phyloP scores from a whole-genome alignment of 1,140 invertebrate genomes.

The Formica exsecta region DNA sequence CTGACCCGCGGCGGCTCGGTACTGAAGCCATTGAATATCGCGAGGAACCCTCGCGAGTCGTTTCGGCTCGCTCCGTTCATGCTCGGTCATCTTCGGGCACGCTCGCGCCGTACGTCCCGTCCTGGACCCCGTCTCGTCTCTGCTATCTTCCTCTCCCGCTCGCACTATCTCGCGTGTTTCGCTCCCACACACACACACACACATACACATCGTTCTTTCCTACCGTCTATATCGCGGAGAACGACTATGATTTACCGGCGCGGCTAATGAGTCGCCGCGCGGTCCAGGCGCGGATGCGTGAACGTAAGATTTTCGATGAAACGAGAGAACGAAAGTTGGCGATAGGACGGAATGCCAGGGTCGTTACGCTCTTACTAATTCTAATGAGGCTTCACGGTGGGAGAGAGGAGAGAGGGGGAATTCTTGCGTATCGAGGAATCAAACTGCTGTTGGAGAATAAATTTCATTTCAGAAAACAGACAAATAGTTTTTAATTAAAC shows the following conservation, averaged over 20 bases:
- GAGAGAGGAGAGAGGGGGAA: background rate
- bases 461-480: slow-evolving; percentile 15
- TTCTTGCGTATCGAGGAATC: background rate
- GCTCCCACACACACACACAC: slow-evolving; percentile 13
- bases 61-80: slow-evolving; percentile 73
- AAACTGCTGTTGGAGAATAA: background rate
- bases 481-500: background rate
- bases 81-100: slow-evolving; percentile 71
- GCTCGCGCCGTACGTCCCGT: slow-evolving; percentile 50
- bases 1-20: slow-evolving; percentile 82
- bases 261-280: slow-evolving; percentile 78
- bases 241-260: slow-evolving; percentile 78
- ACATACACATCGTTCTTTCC: background rate
- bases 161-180: slow-evolving; percentile 31
- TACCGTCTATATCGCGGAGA: slow-evolving; percentile 48
- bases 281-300: slow-evolving; percentile 45
- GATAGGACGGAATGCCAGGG: slow-evolving; percentile 28
- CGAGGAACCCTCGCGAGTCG: slow-evolving; percentile 75
- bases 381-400: background rate
- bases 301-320: slow-evolving; percentile 45
- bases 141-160: background rate
- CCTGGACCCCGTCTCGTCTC: background rate
- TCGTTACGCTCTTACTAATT: slow-evolving; percentile 36
- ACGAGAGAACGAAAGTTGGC: background rate
- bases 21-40: slow-evolving; percentile 83